These are phyloP conservation scores for Setophaga petechia DNA, from an alignment of 2,113 vertebrate species.

Conservation along the genomic window DNA sequence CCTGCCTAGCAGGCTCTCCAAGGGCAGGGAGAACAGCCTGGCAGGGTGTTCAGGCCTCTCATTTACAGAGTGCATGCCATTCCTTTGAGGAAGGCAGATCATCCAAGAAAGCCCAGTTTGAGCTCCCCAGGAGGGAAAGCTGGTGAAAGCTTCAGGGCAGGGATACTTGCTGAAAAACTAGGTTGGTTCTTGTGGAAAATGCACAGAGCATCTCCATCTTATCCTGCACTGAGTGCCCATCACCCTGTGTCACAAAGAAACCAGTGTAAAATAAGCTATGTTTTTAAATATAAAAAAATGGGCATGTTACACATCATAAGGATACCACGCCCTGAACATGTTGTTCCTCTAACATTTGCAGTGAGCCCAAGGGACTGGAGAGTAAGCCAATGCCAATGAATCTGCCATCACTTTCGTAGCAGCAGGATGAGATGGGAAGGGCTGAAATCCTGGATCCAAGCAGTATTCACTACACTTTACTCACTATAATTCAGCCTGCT, in stretches of 20 bases:
- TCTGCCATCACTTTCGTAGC: not conserved
- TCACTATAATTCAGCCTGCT: not conserved
- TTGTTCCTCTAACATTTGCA: not conserved
- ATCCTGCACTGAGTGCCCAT: not conserved
- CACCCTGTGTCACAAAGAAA: not conserved
- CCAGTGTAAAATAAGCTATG: not conserved
- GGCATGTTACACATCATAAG: not conserved
- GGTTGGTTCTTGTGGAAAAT: not conserved
- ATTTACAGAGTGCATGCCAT: not conserved
- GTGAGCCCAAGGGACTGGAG: not conserved
- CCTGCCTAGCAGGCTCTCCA: not conserved
- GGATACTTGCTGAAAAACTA: not conserved
- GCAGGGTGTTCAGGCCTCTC: not conserved
- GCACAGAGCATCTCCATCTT: not conserved
- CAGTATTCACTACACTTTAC: not conserved
- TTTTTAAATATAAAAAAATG: not conserved
- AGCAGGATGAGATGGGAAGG: not conserved
- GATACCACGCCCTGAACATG: not conserved
- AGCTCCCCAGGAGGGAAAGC: not conserved
- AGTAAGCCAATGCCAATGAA: not conserved
- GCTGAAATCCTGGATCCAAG: not conserved
- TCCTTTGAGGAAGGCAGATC: not conserved
- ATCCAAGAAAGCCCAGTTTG: not conserved
- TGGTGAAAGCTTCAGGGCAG: not conserved
- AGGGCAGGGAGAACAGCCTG: not conserved